A percentile compares a stretch with the other conserved stretches of the same genome.
These are phyloP conservation scores for Andrena cerasifolii DNA, from an alignment of 1,140 invertebrate species.

Conservation along the genomic window DNA sequence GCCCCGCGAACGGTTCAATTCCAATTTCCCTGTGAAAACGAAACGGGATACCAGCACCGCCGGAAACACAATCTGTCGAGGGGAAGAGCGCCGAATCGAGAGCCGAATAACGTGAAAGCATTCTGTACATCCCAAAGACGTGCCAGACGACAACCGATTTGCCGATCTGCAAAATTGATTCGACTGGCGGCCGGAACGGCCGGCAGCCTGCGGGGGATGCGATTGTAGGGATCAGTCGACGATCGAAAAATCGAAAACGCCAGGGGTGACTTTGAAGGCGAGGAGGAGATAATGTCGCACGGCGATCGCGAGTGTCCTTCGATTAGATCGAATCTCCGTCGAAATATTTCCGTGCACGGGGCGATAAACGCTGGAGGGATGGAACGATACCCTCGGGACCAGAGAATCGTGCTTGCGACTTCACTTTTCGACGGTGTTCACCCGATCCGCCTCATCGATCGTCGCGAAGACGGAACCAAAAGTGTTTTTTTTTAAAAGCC, in stretches of 20 bases:
- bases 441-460: too few species aligned
- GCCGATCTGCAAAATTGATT: neutral
- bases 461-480: too few species aligned
- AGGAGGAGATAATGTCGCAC: neutral
- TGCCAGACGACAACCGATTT: neutral
- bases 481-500: too few species aligned
- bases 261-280: neutral
- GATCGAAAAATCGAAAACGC: slow-evolving; percentile 1
- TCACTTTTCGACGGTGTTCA: too few species aligned
- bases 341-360: neutral
- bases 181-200: neutral
- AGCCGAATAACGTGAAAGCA: neutral
- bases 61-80: too few species aligned
- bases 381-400: neutral
- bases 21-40: too few species aligned
- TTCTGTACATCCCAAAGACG: neutral
- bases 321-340: neutral
- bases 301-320: neutral
- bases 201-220: too few species aligned
- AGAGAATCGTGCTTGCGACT: neutral
- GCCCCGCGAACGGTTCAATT: too few species aligned
- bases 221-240: too few species aligned
- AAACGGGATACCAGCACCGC: too few species aligned
- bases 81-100: too few species aligned
- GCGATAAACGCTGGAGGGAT: neutral